Percentiles rank a stretch among this genome's conserved stretches.
These are phyloP conservation scores for Calliphora vicina DNA, from an alignment of 1,140 invertebrate genomes.

Conservation along the genomic window DNA sequence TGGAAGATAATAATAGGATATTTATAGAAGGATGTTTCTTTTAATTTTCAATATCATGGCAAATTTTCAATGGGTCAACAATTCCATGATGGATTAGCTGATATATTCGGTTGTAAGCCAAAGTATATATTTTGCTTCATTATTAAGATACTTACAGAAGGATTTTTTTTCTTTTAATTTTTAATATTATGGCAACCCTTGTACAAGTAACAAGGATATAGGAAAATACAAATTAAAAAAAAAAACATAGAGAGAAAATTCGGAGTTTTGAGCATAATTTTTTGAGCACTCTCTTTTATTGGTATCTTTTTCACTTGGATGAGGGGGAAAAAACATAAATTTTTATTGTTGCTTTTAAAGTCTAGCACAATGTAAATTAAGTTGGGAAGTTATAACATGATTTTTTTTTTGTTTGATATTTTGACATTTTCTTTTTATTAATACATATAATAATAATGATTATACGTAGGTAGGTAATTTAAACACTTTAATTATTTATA, in stretches of 20 bases:
- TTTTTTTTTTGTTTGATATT: neutral
- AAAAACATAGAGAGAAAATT: neutral
- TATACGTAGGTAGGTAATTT: neutral
- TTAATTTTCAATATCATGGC: too few species aligned
- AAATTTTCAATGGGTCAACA: too few species aligned
- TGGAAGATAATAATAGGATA: too few species aligned
- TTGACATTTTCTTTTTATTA: neutral
- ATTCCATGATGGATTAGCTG: too few species aligned
- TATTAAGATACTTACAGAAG: too few species aligned
- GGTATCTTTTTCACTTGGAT: neutral
- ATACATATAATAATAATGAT: neutral
- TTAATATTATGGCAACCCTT: neutral
- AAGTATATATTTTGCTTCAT: too few species aligned
- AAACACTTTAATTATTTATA: neutral
- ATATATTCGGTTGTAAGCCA: too few species aligned
- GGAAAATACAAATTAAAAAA: neutral
- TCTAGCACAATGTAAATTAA: neutral
- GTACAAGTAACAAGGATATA: neutral
- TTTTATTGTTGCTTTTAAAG: slow-evolving; percentile 2
- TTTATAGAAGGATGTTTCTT: too few species aligned
- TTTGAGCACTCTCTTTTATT: neutral
- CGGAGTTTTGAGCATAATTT: neutral
- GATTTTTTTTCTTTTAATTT: too few species aligned
- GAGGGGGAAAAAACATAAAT: neutral
- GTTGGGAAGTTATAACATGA: neutral